Base-by-base conservation (phyloP, 2,888 invertebrate genomes). In the Lordiphosa andalusiaca region DNA sequence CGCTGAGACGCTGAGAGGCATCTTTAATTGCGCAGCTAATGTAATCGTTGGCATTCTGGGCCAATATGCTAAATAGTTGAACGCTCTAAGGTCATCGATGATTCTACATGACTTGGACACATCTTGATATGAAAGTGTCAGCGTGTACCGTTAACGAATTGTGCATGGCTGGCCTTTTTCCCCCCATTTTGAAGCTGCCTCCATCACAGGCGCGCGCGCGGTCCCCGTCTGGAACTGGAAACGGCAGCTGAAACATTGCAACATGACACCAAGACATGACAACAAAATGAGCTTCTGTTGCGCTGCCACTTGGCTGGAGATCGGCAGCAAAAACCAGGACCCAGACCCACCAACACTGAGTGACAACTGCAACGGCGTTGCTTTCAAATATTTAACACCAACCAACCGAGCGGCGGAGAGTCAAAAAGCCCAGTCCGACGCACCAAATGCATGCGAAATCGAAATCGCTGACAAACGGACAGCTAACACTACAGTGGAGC, bases 221-320 rank as follows among this genome's bases (percentile, higher is more conserved):
- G 16, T 12, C n/a, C n/a, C n/a, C 1, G 30, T 7, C 13, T 23
- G 25, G 19, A 37, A 52, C 37, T 46, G 33, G 33, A 57, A 55
- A 51, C 37, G 52, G 55, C 46, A 52, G 55, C 54, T 53, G 67
- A 36, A 68, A 73, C 84, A 81, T 77, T 84, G 78, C 78, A 75
- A 84, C 81, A 81, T 85, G 83, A 84, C 83, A 81, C 78, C 75
- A 71, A 69, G 73, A 84, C 83, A 84, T 81, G 83, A 84, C 85
- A 84, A 67, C 81, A 77, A 84, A 85, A 84, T 84, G 83, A 85
- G 83, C 83, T 75, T 81, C 85, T 73, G 85, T 84, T 81, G 80
- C 72, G 50, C 60, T 51, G 33, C 60, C 61, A 44, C 64, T 61
- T 67, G 64, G 53, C 35, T 52, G 71, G 81, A 82, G 84, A 67